Evolutionary conservation across 2,888 invertebrate species (phyloP).

Genomic region (Leptinotarsa peninsularis): DNA sequence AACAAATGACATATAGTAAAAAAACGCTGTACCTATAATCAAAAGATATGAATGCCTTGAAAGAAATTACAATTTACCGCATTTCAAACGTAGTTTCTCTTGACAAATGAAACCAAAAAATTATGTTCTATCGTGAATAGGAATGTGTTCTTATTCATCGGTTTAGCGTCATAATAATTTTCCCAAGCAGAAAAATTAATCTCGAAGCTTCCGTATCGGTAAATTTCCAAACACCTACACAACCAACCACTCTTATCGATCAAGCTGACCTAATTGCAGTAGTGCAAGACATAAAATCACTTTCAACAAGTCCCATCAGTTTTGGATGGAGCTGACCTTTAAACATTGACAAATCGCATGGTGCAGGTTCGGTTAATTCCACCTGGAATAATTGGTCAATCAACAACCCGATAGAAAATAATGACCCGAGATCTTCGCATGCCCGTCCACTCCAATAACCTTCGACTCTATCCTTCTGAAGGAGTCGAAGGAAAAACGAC

Average conservation of each 20-base stretch:
- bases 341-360: not conserved
- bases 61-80: too few relatives aligned
- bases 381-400: slow-evolving; percentile 4
- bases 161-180: too few relatives aligned
- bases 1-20: too few relatives aligned
- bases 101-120: too few relatives aligned
- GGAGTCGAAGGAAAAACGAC: not conserved
- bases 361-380: not conserved
- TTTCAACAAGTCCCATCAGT: not conserved
- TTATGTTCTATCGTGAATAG: too few relatives aligned
- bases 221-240: not conserved
- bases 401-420: slow-evolving; percentile 5
- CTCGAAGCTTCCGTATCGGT: too few relatives aligned
- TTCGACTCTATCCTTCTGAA: slow-evolving; percentile 5
- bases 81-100: too few relatives aligned
- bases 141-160: too few relatives aligned
- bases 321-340: not conserved
- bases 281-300: not conserved
- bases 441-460: not conserved
- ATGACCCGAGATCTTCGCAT: not conserved
- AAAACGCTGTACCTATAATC: too few relatives aligned
- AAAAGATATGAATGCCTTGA: too few relatives aligned
- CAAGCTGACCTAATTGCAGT: not conserved
- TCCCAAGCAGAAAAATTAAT: too few relatives aligned
- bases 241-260: not conserved